Evolutionary conservation across 2,113 vertebrate species (phyloP).

Genomic region (Phoenicopterus ruber): DNA sequence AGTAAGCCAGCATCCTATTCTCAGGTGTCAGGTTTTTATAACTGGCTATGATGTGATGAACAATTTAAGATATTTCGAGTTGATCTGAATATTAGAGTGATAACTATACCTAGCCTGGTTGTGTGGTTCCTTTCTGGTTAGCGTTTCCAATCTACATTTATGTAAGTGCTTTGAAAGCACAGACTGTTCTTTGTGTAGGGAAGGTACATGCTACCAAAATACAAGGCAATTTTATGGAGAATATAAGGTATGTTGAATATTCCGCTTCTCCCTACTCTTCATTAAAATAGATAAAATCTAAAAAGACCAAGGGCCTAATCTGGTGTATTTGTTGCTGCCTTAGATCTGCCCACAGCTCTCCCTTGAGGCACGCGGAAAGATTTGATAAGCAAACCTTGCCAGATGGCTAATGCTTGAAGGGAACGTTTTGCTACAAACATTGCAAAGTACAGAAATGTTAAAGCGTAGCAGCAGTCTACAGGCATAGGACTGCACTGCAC

Average conservation of each 20-base stretch:
- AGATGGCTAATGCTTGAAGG: slow-evolving; percentile 18
- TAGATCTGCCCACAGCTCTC: slow-evolving; percentile 41
- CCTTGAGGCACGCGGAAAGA: neutral
- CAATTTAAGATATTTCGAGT: neutral
- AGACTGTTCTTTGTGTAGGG: neutral
- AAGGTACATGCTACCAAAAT: neutral
- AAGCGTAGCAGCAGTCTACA: neutral
- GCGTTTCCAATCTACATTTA: neutral
- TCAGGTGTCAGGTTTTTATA: neutral
- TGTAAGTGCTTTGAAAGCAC: neutral
- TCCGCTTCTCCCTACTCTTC: neutral
- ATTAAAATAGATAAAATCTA: neutral
- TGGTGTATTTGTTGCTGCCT: neutral
- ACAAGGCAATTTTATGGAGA: neutral
- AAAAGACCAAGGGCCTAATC: neutral
- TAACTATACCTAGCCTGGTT: neutral
- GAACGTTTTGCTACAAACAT: slow-evolving; percentile 1
- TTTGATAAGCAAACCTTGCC: slow-evolving; percentile 28
- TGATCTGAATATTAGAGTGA: neutral
- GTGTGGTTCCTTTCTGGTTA: neutral
- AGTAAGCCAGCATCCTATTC: neutral
- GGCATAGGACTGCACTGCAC: neutral
- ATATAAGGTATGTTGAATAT: neutral
- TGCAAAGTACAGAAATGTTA: neutral
- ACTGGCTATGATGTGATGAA: neutral